A percentile compares a stretch with the other conserved stretches of the same genome.
phyloP scores from a whole-genome alignment of 1,140 invertebrate species.

The Drosophila navojoa region DNA sequence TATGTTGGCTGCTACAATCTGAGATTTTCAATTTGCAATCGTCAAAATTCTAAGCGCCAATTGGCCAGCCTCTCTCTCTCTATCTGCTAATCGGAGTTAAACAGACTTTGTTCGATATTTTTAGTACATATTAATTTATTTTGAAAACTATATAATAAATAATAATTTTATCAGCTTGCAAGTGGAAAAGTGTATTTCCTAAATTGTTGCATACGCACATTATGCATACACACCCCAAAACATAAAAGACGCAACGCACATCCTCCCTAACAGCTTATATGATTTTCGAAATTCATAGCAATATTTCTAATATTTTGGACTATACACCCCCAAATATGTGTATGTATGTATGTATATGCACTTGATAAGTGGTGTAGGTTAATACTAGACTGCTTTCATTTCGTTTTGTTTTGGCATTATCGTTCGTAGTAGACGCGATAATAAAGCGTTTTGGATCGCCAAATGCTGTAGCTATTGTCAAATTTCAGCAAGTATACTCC shows the following conservation, averaged over 20 bases:
- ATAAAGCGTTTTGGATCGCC: constrained; percentile 99
- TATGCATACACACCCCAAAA: constrained; percentile 19
- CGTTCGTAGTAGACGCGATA: constrained; percentile 99
- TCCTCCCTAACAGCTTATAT: neutral
- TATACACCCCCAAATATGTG: constrained; percentile 10
- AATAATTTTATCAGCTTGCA: constrained; percentile 53
- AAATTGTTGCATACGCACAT: constrained; percentile 24
- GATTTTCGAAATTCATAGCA: neutral
- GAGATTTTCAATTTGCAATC: no score
- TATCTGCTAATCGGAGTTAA: neutral
- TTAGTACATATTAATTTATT: constrained; percentile 28
- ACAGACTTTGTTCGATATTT: neutral
- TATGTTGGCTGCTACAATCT: no score
- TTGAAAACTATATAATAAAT: constrained; percentile 77
- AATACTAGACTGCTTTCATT: constrained; percentile 3
- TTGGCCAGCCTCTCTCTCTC: no score
- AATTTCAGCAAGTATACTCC: constrained; percentile 99
- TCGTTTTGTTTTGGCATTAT: constrained; percentile 66
- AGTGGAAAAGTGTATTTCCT: constrained; percentile 35
- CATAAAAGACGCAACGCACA: constrained; percentile 15
- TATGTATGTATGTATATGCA: neutral
- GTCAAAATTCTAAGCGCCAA: no score
- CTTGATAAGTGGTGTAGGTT: neutral
- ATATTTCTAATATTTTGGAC: constrained; percentile 10
- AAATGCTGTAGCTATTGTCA: constrained; percentile 99